A percentile compares a stretch with the other conserved stretches of the same genome.
Conservation (phyloP, 1,140 invertebrate genomes). For the Drosophila punjabiensis region DNA sequence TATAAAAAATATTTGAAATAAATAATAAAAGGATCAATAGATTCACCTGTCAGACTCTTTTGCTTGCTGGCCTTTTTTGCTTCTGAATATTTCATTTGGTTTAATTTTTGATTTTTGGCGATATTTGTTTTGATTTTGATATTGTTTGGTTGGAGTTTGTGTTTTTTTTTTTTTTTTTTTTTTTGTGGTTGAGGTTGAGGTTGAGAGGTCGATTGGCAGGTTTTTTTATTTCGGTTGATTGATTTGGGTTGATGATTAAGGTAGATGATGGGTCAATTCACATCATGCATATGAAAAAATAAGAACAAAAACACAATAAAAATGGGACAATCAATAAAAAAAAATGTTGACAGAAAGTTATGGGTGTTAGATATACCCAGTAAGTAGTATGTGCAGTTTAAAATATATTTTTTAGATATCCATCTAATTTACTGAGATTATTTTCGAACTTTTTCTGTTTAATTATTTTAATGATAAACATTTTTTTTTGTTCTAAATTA, state of each 20-base stretch:
- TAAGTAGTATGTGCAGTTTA: not conserved
- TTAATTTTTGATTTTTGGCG: conserved; percentile 9
- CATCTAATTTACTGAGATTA: not conserved
- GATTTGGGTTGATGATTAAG: conserved; percentile 63
- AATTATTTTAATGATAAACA: not conserved
- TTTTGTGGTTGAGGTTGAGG: conserved; percentile 28
- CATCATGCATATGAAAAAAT: conserved; percentile 82
- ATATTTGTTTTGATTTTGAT: conserved; percentile 15
- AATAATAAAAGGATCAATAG: conserved; percentile 15
- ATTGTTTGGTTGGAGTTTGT: conserved; percentile 31
- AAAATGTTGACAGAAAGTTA: conserved; percentile 1
- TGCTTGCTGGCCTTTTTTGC: conserved; percentile 93
- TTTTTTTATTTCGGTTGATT: conserved; percentile 50
- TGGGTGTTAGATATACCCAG: not conserved
- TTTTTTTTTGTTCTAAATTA: not conserved
- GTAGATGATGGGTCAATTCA: conserved; percentile 77
- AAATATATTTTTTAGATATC: not conserved
- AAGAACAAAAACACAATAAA: conserved; percentile 43
- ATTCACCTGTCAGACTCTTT: conserved; percentile 94
- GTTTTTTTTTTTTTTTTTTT: conserved; percentile 3
- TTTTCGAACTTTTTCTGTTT: not conserved
- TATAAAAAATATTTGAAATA: not conserved
- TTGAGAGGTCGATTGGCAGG: conserved; percentile 48
- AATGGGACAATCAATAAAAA: conserved; percentile 50
- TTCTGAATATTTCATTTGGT: conserved; percentile 87